Evolutionary conservation across 2,888 invertebrate species (phyloP).

Genomic region (Leucophora obtusa): DNA sequence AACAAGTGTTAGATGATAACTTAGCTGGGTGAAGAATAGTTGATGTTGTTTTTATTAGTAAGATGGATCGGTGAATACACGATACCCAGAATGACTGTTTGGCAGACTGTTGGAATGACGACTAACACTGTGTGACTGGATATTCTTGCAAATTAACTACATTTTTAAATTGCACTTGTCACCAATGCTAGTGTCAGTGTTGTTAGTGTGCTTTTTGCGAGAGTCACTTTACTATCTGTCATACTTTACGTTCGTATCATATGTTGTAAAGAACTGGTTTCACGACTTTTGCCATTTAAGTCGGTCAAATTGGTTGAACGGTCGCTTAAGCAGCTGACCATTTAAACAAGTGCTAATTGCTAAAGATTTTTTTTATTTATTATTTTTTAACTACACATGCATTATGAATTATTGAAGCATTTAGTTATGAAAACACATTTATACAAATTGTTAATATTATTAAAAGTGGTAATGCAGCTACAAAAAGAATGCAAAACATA

Average conservation of each 20-base stretch:
- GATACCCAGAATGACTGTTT: conserved; percentile 1
- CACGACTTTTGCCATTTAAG: conserved; percentile 67
- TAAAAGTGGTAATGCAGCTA: background rate
- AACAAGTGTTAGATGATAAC: conserved; percentile 13
- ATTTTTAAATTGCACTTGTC: conserved; percentile 55
- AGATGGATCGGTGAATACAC: conserved; percentile 22
- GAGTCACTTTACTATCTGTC: background rate
- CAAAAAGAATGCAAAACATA: background rate
- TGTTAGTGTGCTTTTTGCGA: background rate
- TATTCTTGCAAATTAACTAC: conserved; percentile 9
- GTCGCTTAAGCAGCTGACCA: conserved; percentile 61
- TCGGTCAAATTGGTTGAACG: conserved; percentile 67
- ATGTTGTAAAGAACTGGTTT: conserved; percentile 63
- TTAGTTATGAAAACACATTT: conserved; percentile 31
- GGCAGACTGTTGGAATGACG: background rate
- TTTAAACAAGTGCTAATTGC: conserved; percentile 64
- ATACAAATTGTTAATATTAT: conserved; percentile 17
- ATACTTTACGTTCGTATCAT: conserved; percentile 7
- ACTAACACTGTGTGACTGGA: background rate
- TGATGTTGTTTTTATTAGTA: background rate
- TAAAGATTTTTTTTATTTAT: conserved; percentile 56
- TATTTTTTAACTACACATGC: conserved; percentile 18
- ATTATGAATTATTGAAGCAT: conserved; percentile 35
- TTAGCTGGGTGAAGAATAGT: background rate
- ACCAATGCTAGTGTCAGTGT: conserved; percentile 25